Conservation (phyloP, 2,797 vertebrate genomes). For the Enteromius paludinosus region DNA sequence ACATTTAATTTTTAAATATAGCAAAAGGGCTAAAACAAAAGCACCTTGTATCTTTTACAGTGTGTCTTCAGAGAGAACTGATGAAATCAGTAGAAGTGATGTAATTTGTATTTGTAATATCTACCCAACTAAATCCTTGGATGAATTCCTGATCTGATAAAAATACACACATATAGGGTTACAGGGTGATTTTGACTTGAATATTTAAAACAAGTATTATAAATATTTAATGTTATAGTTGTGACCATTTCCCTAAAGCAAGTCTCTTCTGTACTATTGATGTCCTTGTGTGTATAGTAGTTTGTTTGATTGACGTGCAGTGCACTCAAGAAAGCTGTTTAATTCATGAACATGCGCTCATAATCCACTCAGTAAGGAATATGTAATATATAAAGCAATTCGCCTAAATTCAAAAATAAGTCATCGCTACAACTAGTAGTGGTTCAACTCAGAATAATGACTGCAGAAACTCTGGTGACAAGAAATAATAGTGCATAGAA, state of each 20-base stretch:
- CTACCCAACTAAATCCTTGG: not conserved
- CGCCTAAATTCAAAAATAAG: not conserved
- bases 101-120: not conserved
- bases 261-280: not conserved
- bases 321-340: not conserved
- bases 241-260: constrained; percentile 6
- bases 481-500: not conserved
- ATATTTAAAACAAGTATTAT: constrained; percentile 4
- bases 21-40: constrained; percentile 11
- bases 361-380: not conserved
- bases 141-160: constrained; percentile 2
- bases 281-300: not conserved
- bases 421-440: not conserved
- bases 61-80: not conserved
- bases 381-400: not conserved
- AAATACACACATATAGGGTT: not conserved
- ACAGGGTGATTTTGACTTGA: not conserved
- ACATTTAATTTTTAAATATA: not conserved
- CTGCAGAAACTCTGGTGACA: not conserved
- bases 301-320: not conserved
- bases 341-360: not conserved
- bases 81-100: not conserved
- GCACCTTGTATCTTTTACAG: not conserved
- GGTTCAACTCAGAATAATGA: not conserved
- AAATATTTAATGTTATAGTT: constrained; percentile 20